Conservation (phyloP, 2,888 invertebrate genomes). For the Drosophila rubida region DNA sequence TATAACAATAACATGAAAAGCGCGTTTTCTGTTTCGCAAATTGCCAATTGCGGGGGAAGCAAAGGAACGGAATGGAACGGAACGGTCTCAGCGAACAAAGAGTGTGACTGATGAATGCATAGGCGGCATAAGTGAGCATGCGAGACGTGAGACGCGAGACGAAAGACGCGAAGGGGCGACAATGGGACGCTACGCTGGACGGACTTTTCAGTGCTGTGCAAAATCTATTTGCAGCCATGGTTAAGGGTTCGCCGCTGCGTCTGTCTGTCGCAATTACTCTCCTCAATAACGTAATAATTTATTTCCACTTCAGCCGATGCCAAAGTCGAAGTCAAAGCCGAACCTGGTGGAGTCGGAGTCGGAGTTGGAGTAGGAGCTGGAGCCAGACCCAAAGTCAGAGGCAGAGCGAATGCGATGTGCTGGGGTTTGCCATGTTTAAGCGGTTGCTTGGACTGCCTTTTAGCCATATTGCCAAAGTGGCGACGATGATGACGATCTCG, state of each 20-base stretch:
- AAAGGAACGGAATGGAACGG: conserved; percentile 2
- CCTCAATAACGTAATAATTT: conserved; percentile 70
- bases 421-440: conserved; percentile 42
- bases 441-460: conserved; percentile 26
- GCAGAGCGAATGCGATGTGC: conserved; percentile 39
- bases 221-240: conserved; percentile 56
- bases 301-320: conserved; percentile 55
- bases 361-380: neutral
- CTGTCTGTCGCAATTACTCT: conserved; percentile 71
- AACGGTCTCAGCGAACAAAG: conserved; percentile 45
- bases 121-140: conserved; percentile 30
- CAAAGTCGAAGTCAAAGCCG: neutral
- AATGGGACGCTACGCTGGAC: neutral
- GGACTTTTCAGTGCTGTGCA: conserved; percentile 24
- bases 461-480: conserved; percentile 42
- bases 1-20: conserved; percentile 44
- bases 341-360: conserved; percentile 4
- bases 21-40: conserved; percentile 41
- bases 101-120: conserved; percentile 60
- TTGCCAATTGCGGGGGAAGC: conserved; percentile 40
- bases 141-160: conserved; percentile 1
- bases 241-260: conserved; percentile 43
- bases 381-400: conserved; percentile 4
- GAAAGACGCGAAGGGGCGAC: conserved; percentile 4
- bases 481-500: conserved; percentile 27